Conservation (phyloP, 2,888 invertebrate species). For the Trilocha varians region DNA sequence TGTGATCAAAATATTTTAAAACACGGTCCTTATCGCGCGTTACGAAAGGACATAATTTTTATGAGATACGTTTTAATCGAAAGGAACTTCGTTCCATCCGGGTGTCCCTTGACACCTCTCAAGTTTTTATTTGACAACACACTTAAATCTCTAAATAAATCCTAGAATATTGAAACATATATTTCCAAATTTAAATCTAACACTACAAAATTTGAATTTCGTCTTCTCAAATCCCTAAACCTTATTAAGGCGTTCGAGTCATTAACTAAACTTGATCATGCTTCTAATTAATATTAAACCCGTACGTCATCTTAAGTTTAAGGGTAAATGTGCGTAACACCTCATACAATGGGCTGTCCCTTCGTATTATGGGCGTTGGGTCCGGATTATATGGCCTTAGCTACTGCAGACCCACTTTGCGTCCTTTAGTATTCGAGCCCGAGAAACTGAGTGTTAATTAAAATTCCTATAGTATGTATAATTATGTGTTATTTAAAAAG, state of each 20-base stretch:
- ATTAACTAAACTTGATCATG: constrained; percentile 26
- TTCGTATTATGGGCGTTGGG: constrained; percentile 52
- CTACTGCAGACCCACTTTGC: constrained; percentile 17
- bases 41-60: too few relatives aligned
- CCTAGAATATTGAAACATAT: too few relatives aligned
- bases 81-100: too few relatives aligned
- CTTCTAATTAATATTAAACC: constrained; percentile 52
- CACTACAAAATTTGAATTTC: too few relatives aligned
- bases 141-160: too few relatives aligned
- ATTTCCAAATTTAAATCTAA: too few relatives aligned
- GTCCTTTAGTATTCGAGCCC: constrained; percentile 25
- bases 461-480: not conserved
- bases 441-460: constrained; percentile 2
- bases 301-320: constrained; percentile 45
- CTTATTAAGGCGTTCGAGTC: constrained; percentile 12
- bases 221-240: constrained; percentile 8
- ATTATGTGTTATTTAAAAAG: not conserved
- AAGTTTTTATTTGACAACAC: too few relatives aligned
- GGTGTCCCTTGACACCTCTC: too few relatives aligned
- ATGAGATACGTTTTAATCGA: too few relatives aligned
- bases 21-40: too few relatives aligned
- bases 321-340: constrained; percentile 53
- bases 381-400: constrained; percentile 41
- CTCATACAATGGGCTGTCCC: constrained; percentile 55
- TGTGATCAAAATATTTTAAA: too few relatives aligned